phyloP scores from a whole-genome alignment of 2,888 invertebrate genomes.

The Gisinianus flammeolus region DNA sequence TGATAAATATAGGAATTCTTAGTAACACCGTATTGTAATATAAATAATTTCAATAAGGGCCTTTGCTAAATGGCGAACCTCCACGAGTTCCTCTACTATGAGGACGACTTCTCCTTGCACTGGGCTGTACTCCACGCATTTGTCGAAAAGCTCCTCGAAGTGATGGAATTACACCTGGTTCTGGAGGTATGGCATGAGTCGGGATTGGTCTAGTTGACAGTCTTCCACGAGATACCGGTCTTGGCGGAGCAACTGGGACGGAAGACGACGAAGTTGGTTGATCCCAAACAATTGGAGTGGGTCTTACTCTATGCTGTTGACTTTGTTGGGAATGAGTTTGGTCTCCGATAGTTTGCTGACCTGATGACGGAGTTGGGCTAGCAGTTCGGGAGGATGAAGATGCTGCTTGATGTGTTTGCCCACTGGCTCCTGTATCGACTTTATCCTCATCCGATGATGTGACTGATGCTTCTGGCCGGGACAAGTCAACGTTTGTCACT shows the following conservation, averaged over 20 bases:
- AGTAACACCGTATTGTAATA: not conserved
- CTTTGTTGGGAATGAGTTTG: conserved; percentile 38
- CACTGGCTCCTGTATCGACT: conserved; percentile 40
- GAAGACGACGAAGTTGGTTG: conserved; percentile 57
- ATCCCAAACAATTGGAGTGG: conserved; percentile 58
- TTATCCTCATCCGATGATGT: conserved; percentile 58
- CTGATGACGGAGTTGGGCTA: conserved; percentile 53
- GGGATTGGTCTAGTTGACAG: not conserved
- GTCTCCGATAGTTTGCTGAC: conserved; percentile 29
- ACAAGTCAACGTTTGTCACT: not conserved
- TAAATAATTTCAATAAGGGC: conserved; percentile 15
- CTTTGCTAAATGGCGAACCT: conserved; percentile 31
- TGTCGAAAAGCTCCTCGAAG: conserved; percentile 47
- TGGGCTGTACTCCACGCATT: conserved; percentile 48
- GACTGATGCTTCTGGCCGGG: conserved; percentile 46
- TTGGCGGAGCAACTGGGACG: conserved; percentile 32
- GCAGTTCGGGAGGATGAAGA: conserved; percentile 53
- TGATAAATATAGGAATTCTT: not conserved
- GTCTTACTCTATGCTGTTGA: conserved; percentile 50
- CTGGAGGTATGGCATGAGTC: not conserved
- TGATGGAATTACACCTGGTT: conserved; percentile 1
- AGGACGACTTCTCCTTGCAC: conserved; percentile 56
- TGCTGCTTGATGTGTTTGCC: conserved; percentile 46
- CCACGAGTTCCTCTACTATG: conserved; percentile 44
- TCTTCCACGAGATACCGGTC: conserved; percentile 42